Evolutionary conservation across 1,140 invertebrate genomes (phyloP).

Genomic region (Cylas formicarius): DNA sequence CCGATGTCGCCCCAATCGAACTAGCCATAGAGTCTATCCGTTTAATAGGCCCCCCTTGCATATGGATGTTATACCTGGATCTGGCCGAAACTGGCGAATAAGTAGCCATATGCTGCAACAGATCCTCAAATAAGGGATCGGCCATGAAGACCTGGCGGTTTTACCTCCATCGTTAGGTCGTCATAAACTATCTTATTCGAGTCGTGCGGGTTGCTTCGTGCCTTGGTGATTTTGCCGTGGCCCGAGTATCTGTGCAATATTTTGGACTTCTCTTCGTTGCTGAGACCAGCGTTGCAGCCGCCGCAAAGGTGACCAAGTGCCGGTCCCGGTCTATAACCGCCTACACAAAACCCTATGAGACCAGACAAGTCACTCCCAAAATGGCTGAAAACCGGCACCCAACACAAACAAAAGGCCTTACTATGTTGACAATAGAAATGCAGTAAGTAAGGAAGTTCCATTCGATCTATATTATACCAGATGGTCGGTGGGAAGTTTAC

Average conservation of each 20-base stretch:
- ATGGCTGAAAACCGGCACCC: too few species aligned
- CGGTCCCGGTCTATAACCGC: slow-evolving; percentile 26
- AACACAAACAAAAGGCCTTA: too few species aligned
- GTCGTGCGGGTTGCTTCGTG: slow-evolving; percentile 36
- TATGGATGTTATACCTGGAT: slow-evolving; percentile 45
- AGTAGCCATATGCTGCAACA: slow-evolving; percentile 49
- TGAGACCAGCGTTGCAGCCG: slow-evolving; percentile 25
- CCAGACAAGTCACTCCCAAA: too few species aligned
- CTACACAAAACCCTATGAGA: too few species aligned
- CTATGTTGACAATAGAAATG: too few species aligned
- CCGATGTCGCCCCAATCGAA: slow-evolving; percentile 60
- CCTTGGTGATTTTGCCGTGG: slow-evolving; percentile 40
- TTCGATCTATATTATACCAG: too few species aligned
- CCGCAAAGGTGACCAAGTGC: slow-evolving; percentile 41
- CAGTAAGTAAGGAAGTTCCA: too few species aligned
- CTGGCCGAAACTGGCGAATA: slow-evolving; percentile 54
- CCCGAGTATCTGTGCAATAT: slow-evolving; percentile 36
- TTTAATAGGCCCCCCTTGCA: slow-evolving; percentile 34
- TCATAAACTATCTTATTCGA: slow-evolving; percentile 42
- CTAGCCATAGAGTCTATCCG: slow-evolving; percentile 58
- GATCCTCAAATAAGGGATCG: too few species aligned
- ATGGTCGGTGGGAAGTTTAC: too few species aligned
- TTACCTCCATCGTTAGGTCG: slow-evolving; percentile 46
- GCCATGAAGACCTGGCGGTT: too few species aligned
- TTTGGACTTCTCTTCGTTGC: slow-evolving; percentile 31